phyloP scores from a whole-genome alignment of 2,113 vertebrate genomes.

The Dasypus novemcinctus region DNA sequence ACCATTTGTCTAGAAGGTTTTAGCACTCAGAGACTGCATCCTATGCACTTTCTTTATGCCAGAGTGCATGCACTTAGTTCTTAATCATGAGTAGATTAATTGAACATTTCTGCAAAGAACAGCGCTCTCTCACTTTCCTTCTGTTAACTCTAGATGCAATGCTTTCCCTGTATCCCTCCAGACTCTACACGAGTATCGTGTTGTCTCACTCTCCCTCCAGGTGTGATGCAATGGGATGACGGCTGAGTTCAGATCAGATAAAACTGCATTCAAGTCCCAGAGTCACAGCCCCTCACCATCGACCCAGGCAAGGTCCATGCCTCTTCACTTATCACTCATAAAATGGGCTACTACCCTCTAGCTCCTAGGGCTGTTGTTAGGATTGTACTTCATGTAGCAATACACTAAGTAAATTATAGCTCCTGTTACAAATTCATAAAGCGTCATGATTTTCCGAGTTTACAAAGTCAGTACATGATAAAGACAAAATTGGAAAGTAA shows the following conservation, averaged over 20 bases:
- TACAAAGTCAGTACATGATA: not conserved
- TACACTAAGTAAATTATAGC: not conserved
- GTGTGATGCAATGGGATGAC: not conserved
- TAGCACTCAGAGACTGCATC: not conserved
- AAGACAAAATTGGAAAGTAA: not conserved
- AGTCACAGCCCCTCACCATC: not conserved
- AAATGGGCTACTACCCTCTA: not conserved
- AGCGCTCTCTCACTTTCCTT: not conserved
- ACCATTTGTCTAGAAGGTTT: not conserved
- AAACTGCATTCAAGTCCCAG: not conserved
- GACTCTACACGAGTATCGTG: not conserved
- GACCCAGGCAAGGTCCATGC: not conserved
- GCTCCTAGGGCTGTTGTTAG: not conserved
- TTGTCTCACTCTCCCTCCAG: not conserved
- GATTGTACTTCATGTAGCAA: not conserved
- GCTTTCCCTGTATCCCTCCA: not conserved
- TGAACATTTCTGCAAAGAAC: not conserved
- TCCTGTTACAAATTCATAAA: not conserved
- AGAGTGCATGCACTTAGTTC: not conserved
- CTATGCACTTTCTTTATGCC: not conserved
- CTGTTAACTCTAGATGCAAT: not conserved
- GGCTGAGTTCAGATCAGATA: not conserved
- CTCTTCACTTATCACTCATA: not conserved
- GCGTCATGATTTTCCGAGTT: not conserved
- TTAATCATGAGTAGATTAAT: not conserved